Evolutionary conservation across 2,888 invertebrate genomes (phyloP).

Genomic region (Macaria notata): DNA sequence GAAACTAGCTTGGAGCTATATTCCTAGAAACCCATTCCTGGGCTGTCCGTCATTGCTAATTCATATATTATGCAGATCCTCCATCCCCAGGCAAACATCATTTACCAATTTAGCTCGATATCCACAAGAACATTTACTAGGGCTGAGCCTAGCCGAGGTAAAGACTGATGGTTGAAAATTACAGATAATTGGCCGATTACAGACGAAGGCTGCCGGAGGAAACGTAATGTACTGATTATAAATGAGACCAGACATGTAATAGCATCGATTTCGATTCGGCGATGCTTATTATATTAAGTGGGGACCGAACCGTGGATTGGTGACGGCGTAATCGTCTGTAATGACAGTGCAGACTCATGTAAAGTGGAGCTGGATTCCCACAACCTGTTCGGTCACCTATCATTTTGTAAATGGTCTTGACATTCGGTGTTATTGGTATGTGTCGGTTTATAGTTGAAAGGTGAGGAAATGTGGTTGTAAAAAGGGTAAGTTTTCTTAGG

Average conservation of each 20-base stretch:
- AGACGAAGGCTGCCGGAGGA: constrained; percentile 50
- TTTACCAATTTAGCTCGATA: constrained; percentile 75
- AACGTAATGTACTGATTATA: constrained; percentile 72
- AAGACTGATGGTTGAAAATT: constrained; percentile 81
- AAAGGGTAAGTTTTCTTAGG: too few species aligned
- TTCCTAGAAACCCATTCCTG: constrained; percentile 6
- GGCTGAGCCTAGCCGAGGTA: constrained; percentile 61
- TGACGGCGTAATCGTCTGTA: constrained; percentile 76
- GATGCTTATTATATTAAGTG: constrained; percentile 80
- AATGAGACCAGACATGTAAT: constrained; percentile 76
- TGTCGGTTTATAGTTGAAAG: too few species aligned
- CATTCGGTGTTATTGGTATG: constrained; percentile 40
- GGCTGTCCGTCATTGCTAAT: constrained; percentile 8
- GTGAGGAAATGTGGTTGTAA: too few species aligned
- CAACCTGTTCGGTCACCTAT: constrained; percentile 33
- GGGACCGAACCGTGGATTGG: constrained; percentile 70
- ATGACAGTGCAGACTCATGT: constrained; percentile 59
- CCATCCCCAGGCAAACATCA: constrained; percentile 49
- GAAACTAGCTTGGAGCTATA: too few species aligned
- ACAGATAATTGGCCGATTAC: constrained; percentile 79
- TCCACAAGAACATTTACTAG: constrained; percentile 57
- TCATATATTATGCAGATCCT: constrained; percentile 27
- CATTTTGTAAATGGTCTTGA: constrained; percentile 48
- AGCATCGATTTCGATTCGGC: constrained; percentile 78
- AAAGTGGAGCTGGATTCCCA: constrained; percentile 42